phyloP scores from a whole-genome alignment of 2,113 vertebrate species.

The Noturus placidus region DNA sequence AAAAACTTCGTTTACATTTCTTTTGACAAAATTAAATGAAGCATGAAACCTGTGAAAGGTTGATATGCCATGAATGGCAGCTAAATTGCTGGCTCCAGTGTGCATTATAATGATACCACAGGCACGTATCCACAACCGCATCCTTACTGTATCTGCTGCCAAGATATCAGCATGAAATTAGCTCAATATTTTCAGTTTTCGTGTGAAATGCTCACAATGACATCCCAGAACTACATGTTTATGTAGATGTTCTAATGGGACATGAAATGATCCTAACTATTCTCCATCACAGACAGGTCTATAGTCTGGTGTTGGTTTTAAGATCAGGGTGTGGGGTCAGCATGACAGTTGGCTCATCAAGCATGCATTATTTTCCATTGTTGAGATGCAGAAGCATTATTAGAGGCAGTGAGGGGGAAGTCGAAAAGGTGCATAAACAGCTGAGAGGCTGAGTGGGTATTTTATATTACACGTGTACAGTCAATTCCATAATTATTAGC shows the following conservation, averaged over 20 bases:
- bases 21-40: neutral
- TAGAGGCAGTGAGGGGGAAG: neutral
- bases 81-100: neutral
- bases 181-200: neutral
- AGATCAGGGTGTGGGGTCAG: neutral
- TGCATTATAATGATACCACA: neutral
- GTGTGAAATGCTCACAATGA: neutral
- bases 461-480: conserved; percentile 16
- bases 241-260: neutral
- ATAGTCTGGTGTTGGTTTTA: neutral
- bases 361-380: neutral
- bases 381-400: neutral
- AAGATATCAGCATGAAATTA: neutral
- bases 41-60: neutral
- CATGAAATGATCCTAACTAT: no score
- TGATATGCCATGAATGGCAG: neutral
- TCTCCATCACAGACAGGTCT: neutral
- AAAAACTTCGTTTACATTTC: neutral
- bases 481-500: neutral
- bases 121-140: neutral
- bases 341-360: neutral
- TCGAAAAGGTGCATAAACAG: neutral
- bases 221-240: neutral
- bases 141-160: neutral
- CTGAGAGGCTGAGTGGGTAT: neutral